Evolutionary conservation across 2,797 vertebrate genomes (phyloP).

Genomic region (Apodemus agrarius): DNA sequence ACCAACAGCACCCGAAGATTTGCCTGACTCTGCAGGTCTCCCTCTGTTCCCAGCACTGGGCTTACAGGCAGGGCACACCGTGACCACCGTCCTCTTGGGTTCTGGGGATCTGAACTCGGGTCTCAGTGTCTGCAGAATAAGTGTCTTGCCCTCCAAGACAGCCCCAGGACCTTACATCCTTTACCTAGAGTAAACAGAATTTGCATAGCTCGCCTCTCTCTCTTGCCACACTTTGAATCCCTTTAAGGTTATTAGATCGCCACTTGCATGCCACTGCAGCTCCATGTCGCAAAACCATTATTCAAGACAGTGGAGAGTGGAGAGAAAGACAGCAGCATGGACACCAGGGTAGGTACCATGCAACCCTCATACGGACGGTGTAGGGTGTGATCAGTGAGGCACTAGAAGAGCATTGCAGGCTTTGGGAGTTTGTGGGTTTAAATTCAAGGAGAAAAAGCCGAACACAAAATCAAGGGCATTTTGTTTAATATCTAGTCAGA

Average conservation of each 20-base stretch:
- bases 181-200: not conserved
- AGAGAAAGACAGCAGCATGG: not conserved
- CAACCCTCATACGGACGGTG: fast-evolving
- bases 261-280: not conserved
- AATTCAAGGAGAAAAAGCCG: not conserved
- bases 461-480: not conserved
- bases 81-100: not conserved
- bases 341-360: not conserved
- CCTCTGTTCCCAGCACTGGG: not conserved
- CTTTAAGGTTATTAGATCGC: not conserved
- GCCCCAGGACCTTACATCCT: not conserved
- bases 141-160: not conserved
- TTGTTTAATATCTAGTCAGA: not conserved
- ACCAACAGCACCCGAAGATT: not conserved
- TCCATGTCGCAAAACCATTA: not conserved
- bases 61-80: not conserved
- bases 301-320: not conserved
- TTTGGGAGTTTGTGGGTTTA: not conserved
- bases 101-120: not conserved
- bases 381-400: not conserved
- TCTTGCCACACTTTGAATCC: not conserved
- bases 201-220: too few relatives aligned
- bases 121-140: not conserved
- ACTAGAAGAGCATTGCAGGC: not conserved
- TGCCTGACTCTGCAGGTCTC: not conserved